Percentiles rank a stretch among this genome's conserved stretches.
Conservation (phyloP, 2,797 vertebrate species). For the Epinephelus coioides region DNA sequence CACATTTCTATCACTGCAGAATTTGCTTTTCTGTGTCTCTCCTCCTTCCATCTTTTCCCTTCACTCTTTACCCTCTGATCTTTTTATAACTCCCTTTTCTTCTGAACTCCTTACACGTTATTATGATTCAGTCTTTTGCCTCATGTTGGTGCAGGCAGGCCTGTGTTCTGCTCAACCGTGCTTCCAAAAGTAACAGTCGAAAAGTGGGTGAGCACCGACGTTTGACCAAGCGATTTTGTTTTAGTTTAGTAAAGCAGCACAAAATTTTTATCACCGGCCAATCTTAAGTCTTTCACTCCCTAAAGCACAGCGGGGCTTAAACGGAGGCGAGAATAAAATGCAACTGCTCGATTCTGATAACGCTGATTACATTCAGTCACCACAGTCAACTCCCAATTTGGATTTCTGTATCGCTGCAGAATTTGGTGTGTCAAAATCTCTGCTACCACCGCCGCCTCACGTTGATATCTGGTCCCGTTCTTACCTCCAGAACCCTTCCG, state of each 20-base stretch:
- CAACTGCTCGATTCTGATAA: conserved; percentile 65
- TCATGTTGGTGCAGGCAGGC: not conserved
- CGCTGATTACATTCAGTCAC: conserved; percentile 42
- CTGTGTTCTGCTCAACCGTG: conserved; percentile 13
- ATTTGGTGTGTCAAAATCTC: conserved; percentile 16
- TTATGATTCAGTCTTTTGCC: conserved; percentile 22
- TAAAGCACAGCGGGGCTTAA: conserved; percentile 45
- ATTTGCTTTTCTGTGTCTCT: conserved; percentile 34
- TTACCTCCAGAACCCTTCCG: conserved; percentile 97
- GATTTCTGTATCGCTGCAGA: conserved; percentile 30
- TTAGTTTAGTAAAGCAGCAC: conserved; percentile 38
- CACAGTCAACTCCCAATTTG: conserved; percentile 33
- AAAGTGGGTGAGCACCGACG: not conserved
- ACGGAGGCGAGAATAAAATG: conserved; percentile 44
- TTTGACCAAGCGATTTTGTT: conserved; percentile 37
- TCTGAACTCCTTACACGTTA: conserved; percentile 7
- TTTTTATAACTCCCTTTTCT: conserved; percentile 63
- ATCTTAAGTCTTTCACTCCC: conserved; percentile 64
- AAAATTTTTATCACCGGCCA: conserved; percentile 35
- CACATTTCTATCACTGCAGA: conserved; percentile 30
- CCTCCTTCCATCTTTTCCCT: conserved; percentile 32
- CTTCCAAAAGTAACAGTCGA: not conserved
- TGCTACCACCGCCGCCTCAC: not conserved
- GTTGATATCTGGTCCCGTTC: conserved; percentile 67
- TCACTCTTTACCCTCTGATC: conserved; percentile 62